Conservation (phyloP, 2,888 invertebrate species). For the Gerris lacustris region DNA sequence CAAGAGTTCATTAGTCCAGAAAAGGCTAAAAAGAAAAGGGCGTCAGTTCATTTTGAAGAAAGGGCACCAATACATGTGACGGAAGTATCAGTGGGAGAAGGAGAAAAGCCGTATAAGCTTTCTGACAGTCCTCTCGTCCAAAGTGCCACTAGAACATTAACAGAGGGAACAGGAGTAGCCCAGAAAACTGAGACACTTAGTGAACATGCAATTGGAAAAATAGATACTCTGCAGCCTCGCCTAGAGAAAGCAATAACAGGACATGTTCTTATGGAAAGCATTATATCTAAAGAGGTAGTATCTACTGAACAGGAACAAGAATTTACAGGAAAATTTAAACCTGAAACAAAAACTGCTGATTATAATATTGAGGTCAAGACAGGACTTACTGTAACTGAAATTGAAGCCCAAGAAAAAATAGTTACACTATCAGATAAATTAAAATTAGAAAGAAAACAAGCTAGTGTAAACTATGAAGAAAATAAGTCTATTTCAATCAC, state of each 20-base stretch:
- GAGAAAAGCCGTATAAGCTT: constrained; percentile 29
- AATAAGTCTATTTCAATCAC: constrained; percentile 47
- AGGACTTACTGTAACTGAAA: constrained; percentile 29
- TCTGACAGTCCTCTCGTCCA: constrained; percentile 22
- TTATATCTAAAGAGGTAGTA: constrained; percentile 34
- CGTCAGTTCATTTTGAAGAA: constrained; percentile 42
- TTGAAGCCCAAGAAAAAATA: constrained; percentile 38
- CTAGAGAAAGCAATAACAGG: constrained; percentile 27
- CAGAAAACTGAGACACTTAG: constrained; percentile 38
- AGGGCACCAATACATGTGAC: constrained; percentile 36
- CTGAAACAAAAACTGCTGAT: constrained; percentile 38
- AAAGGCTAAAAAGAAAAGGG: constrained; percentile 33
- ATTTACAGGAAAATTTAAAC: constrained; percentile 35
- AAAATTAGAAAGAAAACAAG: constrained; percentile 21
- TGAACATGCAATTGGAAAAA: constrained; percentile 40
- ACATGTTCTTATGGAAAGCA: constrained; percentile 29
- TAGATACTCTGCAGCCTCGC: constrained; percentile 37
- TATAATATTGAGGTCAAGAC: constrained; percentile 36
- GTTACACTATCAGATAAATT: neutral
- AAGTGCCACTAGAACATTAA: constrained; percentile 31
- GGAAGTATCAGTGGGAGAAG: constrained; percentile 35
- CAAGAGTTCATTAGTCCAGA: constrained; percentile 31
- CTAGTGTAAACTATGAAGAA: constrained; percentile 34
- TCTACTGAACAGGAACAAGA: constrained; percentile 35
- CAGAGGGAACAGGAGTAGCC: constrained; percentile 38